phyloP scores from a whole-genome alignment of 2,888 invertebrate genomes.

The Allophyes oxyacanthae region DNA sequence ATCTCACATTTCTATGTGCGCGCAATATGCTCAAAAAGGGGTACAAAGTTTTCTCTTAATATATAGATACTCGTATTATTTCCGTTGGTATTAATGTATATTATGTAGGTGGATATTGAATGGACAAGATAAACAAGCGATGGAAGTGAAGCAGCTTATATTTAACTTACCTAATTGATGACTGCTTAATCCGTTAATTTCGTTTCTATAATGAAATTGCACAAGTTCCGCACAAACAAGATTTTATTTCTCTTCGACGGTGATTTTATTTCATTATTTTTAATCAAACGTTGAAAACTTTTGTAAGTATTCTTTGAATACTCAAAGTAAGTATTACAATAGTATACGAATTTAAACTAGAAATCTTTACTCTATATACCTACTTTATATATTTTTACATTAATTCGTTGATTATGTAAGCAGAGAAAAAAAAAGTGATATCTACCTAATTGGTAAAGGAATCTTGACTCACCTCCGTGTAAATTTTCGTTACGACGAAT shows the following conservation, averaged over 20 bases:
- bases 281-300: too few relatives aligned
- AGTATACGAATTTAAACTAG: too few relatives aligned
- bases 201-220: slow-evolving; percentile 20
- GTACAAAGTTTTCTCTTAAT: too few relatives aligned
- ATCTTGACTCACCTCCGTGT: slow-evolving; percentile 4
- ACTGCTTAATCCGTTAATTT: slow-evolving; percentile 31
- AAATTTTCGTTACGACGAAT: slow-evolving; percentile 29
- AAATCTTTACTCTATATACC: too few relatives aligned
- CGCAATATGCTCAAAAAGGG: too few relatives aligned
- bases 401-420: too few relatives aligned
- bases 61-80: too few relatives aligned
- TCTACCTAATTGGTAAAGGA: background rate
- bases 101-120: background rate
- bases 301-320: too few relatives aligned
- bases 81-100: background rate
- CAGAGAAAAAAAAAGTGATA: too few relatives aligned
- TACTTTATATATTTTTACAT: too few relatives aligned
- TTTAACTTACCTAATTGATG: slow-evolving; percentile 47
- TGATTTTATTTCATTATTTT: background rate
- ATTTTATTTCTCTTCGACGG: background rate
- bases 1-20: too few relatives aligned
- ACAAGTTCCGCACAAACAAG: slow-evolving; percentile 14
- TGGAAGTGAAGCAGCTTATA: slow-evolving; percentile 30
- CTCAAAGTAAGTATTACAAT: too few relatives aligned
- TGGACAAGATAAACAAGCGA: slow-evolving; percentile 23